Conservation (phyloP, 2,888 invertebrate genomes). For the Scaptomyza cyrtandrae region DNA sequence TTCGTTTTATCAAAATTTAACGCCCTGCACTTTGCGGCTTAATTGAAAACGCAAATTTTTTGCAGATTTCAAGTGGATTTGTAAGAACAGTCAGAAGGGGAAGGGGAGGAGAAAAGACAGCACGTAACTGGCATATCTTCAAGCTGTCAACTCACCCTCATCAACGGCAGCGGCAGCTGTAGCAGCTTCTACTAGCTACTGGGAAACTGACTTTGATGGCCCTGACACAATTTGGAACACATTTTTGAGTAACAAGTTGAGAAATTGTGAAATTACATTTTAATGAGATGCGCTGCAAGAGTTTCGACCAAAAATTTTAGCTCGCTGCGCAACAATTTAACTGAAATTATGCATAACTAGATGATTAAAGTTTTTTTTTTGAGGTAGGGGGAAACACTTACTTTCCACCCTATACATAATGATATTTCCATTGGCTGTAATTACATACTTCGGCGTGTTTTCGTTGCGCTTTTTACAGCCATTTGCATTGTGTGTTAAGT, state of each 20-base stretch:
- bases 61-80: constrained; percentile 25
- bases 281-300: constrained; percentile 69
- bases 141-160: constrained; percentile 41
- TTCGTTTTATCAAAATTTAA: constrained; percentile 70
- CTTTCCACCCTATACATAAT: not conserved
- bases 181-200: not conserved
- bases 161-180: not conserved
- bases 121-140: constrained; percentile 22
- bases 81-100: not conserved
- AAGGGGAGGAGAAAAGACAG: not conserved
- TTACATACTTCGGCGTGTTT: constrained; percentile 12
- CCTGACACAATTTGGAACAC: constrained; percentile 63
- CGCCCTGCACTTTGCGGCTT: constrained; percentile 52
- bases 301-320: constrained; percentile 23
- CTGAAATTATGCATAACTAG: constrained; percentile 19
- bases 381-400: not conserved
- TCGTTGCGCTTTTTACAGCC: not conserved
- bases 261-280: constrained; percentile 68
- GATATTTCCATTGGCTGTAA: constrained; percentile 15
- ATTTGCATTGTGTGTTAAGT: no score
- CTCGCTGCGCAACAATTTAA: constrained; percentile 33
- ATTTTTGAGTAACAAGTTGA: constrained; percentile 45
- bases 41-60: constrained; percentile 67
- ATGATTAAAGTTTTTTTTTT: constrained; percentile 9
- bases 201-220: constrained; percentile 30